Evolutionary conservation across 2,888 invertebrate species (phyloP).

Genomic region (Gari tellinella): DNA sequence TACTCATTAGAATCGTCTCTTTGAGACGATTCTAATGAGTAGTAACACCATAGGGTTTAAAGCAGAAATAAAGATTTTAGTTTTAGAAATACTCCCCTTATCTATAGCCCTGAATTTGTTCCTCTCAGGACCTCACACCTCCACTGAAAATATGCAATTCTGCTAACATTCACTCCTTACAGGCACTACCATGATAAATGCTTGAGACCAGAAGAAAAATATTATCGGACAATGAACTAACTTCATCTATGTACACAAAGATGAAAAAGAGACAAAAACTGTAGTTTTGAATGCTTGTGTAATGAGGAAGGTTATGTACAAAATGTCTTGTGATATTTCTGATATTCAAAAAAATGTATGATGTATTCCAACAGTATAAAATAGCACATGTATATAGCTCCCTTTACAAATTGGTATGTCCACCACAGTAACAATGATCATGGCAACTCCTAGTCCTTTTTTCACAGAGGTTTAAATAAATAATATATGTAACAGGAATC

Average conservation of each 20-base stretch:
- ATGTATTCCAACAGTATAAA: constrained; percentile 3
- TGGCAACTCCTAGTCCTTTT: constrained; percentile 63
- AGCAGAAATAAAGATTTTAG: no score
- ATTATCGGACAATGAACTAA: background rate
- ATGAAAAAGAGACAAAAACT: constrained; percentile 3
- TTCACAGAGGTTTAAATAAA: constrained; percentile 41
- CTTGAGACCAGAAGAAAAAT: background rate
- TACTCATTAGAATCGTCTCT: no score
- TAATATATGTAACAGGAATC: constrained; percentile 42
- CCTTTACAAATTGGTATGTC: background rate
- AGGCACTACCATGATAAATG: constrained; percentile 2
- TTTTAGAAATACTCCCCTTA: no score
- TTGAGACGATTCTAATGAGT: no score
- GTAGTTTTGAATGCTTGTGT: constrained; percentile 44
- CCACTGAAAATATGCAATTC: constrained; percentile 58
- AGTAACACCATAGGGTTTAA: no score
- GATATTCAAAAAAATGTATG: constrained; percentile 8
- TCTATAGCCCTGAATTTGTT: no score
- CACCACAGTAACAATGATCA: constrained; percentile 44
- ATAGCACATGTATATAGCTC: constrained; percentile 9
- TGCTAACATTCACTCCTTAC: constrained; percentile 17
- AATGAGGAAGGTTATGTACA: constrained; percentile 19
- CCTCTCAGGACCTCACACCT: no score
- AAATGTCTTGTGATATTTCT: constrained; percentile 2
- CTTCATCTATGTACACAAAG: background rate